Evolutionary conservation across 2,113 vertebrate species (phyloP).

Genomic region (Oreocharis arfaki): DNA sequence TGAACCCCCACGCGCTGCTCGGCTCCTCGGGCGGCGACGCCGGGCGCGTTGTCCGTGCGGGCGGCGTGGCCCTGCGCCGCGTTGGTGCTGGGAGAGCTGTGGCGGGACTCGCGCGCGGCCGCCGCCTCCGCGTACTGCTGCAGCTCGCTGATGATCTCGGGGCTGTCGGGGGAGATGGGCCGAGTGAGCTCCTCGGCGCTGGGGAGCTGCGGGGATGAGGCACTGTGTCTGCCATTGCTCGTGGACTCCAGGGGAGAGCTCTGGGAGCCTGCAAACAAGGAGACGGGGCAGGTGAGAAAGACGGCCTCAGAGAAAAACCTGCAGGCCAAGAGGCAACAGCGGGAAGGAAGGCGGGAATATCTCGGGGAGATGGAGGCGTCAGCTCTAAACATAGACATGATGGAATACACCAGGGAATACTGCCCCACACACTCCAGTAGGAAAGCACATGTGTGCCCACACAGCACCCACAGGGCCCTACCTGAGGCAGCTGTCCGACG

Average conservation of each 20-base stretch:
- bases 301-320: background rate
- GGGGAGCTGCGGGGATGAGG: conserved; percentile 83
- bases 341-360: background rate
- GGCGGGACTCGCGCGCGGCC: conserved; percentile 66
- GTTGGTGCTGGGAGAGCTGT: conserved; percentile 68
- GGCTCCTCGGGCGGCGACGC: conserved; percentile 57
- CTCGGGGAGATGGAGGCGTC: background rate
- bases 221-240: conserved; percentile 87
- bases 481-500: conserved; percentile 81
- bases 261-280: conserved; percentile 74
- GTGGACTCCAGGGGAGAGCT: conserved; percentile 74
- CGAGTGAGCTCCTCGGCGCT: conserved; percentile 76
- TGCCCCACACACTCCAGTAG: rapidly evolving
- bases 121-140: conserved; percentile 83
- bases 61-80: conserved; percentile 12
- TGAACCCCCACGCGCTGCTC: conserved; percentile 70
- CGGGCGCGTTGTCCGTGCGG: conserved; percentile 41
- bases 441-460: background rate
- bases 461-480: background rate
- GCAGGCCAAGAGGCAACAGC: background rate
- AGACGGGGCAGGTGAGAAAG: background rate
- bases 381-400: background rate
- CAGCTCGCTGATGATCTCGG: conserved; percentile 89
- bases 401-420: background rate
- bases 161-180: conserved; percentile 85